Conservation (phyloP, 2,888 invertebrate species). For the Noctuana brunneofusca region DNA sequence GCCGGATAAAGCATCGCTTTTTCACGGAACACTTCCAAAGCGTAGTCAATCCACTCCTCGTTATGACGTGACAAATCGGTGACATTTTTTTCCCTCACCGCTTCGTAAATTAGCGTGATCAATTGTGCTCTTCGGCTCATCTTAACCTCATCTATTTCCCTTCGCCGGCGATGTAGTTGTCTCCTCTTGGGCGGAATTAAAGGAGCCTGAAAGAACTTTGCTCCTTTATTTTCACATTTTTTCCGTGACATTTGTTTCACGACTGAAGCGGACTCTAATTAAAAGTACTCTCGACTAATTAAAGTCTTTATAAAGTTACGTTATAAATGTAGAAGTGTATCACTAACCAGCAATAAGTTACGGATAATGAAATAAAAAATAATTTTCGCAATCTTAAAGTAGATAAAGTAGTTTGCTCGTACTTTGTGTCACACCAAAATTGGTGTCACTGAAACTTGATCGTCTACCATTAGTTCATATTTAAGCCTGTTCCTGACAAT, state of each 20-base stretch:
- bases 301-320: conserved; percentile 22
- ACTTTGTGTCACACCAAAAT: background rate
- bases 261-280: conserved; percentile 31
- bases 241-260: conserved; percentile 29
- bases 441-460: background rate
- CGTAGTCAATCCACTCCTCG: conserved; percentile 55
- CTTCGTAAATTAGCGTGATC: conserved; percentile 76
- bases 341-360: conserved; percentile 18
- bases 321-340: too few relatives aligned
- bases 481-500: conserved; percentile 66
- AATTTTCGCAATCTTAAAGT: background rate
- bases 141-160: conserved; percentile 47
- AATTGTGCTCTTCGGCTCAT: conserved; percentile 71
- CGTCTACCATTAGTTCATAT: conserved; percentile 22
- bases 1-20: conserved; percentile 34
- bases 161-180: conserved; percentile 39
- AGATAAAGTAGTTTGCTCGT: too few relatives aligned
- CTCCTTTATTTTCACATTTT: conserved; percentile 42
- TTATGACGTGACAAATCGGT: conserved; percentile 75
- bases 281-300: conserved; percentile 30
- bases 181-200: conserved; percentile 42
- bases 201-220: conserved; percentile 40
- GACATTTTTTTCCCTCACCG: conserved; percentile 68
- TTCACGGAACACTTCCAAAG: conserved; percentile 30
- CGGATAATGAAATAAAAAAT: conserved; percentile 9